Evolutionary conservation across 2,888 invertebrate species (phyloP), one percentile per base, ranked within the genome.

Genomic region (Byasa hedistus): DNA sequence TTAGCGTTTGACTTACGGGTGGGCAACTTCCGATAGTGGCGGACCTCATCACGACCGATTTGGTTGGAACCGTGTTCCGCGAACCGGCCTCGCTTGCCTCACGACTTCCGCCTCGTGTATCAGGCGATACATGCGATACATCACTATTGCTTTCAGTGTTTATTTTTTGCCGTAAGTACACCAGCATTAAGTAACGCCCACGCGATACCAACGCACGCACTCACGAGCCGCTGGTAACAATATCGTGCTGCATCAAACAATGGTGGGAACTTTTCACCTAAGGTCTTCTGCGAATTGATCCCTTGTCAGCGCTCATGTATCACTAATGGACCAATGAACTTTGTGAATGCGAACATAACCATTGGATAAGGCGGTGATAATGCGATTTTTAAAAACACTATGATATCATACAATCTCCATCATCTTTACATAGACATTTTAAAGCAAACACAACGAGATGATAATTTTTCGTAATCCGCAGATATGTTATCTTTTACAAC

Each of bases 111-210:
- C 77, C 72, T 77, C 75, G 65, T 71, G 71, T 73, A 65, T 61
- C 69, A 66, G 69, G 71, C 72, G 73, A 76, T 75, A 76, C 74
- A 72, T 74, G 69, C 77, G 71, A 80, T 81, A 75, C 81, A 83
- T 79, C 82, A 83, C 84, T 85, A 76, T 87, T 85, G 81, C 85
- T 87, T 87, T 87, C 85, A 77, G 81, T 81, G 84, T 86, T 85
- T n/a, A n/a, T n/a, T n/a, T 48, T 83, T 77, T 70, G 64, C 66
- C 66, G 65, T 69, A 72, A 73, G 67, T 70, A 66, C 65, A 69
- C 73, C 70, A 73, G 74, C 77, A 76, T 84, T 80, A 77, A 80
- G 81, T 82, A 83, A 85, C 73, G 75, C 73, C 78, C 86, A 86
- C 85, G 86, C 86, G 80, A 86, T 81, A 71, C 76, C 72, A 72